Evolutionary conservation across 2,797 vertebrate genomes (phyloP).

Genomic region (Enteromius fasciolatus): DNA sequence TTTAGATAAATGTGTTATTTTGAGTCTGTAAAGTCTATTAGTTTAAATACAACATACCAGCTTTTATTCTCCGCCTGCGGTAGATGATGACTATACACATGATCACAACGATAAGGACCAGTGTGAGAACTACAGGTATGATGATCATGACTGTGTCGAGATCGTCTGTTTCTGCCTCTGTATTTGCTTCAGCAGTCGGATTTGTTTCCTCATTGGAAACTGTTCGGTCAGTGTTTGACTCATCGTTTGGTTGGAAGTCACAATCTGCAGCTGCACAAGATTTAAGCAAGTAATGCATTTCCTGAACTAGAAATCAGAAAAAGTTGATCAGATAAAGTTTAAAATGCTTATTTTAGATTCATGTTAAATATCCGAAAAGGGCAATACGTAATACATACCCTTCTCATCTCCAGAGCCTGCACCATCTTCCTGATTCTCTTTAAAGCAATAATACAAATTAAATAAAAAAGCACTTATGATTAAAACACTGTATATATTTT

Average conservation of each 20-base stretch:
- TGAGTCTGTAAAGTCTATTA: neutral
- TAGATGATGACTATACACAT: constrained; percentile 1
- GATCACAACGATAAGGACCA: constrained; percentile 18
- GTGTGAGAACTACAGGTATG: constrained; percentile 17
- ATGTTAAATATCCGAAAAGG: neutral
- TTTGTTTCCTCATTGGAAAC: neutral
- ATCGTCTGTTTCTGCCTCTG: neutral
- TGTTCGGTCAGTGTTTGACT: neutral
- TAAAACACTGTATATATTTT: neutral
- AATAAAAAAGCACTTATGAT: neutral
- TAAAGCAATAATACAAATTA: neutral
- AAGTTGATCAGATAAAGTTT: neutral
- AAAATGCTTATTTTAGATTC: neutral
- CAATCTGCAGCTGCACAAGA: neutral
- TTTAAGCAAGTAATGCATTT: neutral
- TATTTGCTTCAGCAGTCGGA: neutral
- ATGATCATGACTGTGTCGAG: neutral
- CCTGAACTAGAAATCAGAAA: neutral
- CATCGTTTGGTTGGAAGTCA: neutral
- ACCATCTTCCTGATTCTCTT: neutral
- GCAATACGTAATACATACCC: neutral
- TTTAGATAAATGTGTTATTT: constrained; percentile 12
- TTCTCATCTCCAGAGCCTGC: neutral
- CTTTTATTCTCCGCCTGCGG: constrained; percentile 16
- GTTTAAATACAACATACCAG: constrained; percentile 31